phyloP scores from a whole-genome alignment of 2,888 invertebrate genomes.

The Tenthredo scrophulariae region DNA sequence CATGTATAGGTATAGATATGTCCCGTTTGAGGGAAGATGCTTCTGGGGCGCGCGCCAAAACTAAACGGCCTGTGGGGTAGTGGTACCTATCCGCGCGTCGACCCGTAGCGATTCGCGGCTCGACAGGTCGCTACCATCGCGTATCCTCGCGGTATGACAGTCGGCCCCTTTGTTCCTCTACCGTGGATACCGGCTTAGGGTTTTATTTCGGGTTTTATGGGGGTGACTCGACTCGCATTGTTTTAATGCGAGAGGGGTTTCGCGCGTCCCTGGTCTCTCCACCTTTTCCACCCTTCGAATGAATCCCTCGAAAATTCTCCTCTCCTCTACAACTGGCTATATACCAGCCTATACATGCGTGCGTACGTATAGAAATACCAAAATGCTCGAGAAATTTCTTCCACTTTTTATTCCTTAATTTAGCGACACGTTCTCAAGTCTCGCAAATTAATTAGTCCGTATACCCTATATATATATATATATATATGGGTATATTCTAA shows the following conservation, averaged over 20 bases:
- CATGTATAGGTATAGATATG: too few relatives aligned
- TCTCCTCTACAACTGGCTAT: background rate
- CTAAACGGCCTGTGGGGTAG: slow-evolving; percentile 38
- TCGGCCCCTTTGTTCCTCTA: slow-evolving; percentile 36
- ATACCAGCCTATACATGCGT: background rate
- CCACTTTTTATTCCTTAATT: background rate
- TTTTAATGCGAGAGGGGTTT: slow-evolving; percentile 59
- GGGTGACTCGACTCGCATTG: slow-evolving; percentile 57
- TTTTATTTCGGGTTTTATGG: slow-evolving; percentile 51
- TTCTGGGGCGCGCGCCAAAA: slow-evolving; percentile 39
- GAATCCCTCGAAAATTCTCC: background rate
- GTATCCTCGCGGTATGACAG: slow-evolving; percentile 24
- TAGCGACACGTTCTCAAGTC: background rate
- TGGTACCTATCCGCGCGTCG: slow-evolving; percentile 66
- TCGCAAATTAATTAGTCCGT: background rate
- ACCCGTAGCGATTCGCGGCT: slow-evolving; percentile 80
- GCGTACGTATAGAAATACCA: background rate
- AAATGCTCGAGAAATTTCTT: background rate
- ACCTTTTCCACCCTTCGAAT: background rate
- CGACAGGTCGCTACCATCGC: slow-evolving; percentile 28
- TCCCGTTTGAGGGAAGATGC: background rate
- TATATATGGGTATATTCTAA: background rate
- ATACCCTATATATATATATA: too few relatives aligned
- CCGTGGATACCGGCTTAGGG: slow-evolving; percentile 52
- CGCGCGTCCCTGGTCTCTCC: slow-evolving; percentile 42